Evolutionary conservation across 2,113 vertebrate species (phyloP), one percentile per base, ranked within the genome.

Genomic region (Rhineura floridana): DNA sequence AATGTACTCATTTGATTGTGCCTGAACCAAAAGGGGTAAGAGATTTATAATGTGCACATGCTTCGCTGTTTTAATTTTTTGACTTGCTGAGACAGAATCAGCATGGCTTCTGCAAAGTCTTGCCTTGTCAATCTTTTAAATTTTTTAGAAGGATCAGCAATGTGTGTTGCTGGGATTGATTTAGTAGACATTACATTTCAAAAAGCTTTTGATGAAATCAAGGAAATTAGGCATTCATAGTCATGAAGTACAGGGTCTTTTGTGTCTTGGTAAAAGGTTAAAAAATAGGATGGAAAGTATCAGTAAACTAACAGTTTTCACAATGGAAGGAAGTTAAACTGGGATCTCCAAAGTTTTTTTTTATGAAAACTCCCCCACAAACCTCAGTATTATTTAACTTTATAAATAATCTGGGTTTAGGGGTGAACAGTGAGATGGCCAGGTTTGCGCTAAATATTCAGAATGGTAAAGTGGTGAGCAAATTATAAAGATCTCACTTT

Each of bases 1-100:
- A 98, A 91, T 98, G 98, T 92, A 99, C 98, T 21, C 99, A 99
- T 92, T 95, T 99, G 94, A 96, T 99, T 76, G 98, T 99, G 82
- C 98, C 98, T 76, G 98, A 99, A 91, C 98, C 98, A 4, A 98
- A 98, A 93, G 99, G 99, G 97, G 99, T 99, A 96, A 98, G 97
- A 92, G 44, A 92, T 93, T 67, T 93, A 85, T 89, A 90, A 70
- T 73, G 0, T 11, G 65, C 44, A 33, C 28, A 2, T 0, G 85
- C 75, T 77, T 84, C 91, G 72, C 72, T 88, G 0, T 42, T 85
- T 59, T 69, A 87, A 33, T 62, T 79, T 63, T 91, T 89, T 90
- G 46, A 44, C 3, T 70, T 72, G 11, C 36, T 9, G 39, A 36
- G 69, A 52, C 12, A 39, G 17, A n/a, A 3, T 63, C 39, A 77